Base-by-base conservation (phyloP, 2,888 invertebrate species). In the Eremobia ochroleuca region DNA sequence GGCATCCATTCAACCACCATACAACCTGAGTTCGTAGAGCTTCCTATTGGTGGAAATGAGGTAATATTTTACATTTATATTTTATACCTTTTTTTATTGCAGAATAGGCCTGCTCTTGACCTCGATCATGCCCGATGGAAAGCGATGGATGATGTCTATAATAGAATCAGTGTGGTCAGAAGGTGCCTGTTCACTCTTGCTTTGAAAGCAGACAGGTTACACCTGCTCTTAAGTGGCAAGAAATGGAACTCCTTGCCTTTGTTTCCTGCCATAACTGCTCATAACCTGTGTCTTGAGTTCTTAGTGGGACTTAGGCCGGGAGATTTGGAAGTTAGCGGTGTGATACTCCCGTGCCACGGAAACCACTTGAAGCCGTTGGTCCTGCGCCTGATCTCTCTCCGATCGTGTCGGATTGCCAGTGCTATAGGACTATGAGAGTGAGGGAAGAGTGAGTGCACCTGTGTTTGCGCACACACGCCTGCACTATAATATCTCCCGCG, bases 1-100 rank as follows among this genome's bases (percentile, higher is more conserved):
- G 99, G 99, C 70, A 99, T 99, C 89, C 99, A 99, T 95, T 99
- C 99, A 62, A 99, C 99, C 37, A 99, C 99, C 49, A 99, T 99
- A 93, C 99, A 99, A 93, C 99, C 99, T 0, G 99, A 99, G 96
- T 99, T 99, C 94, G 98, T 99, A 71, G 99, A 99, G 93, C 97
- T 98, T 90, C 98, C 97, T 66, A 93, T 97, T 77, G 96, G 95
- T 77, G 96, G 96, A 31, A 96, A 94, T 82, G 97, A 97, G 93
- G 97, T 96, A 80, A 80, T 25, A 58, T 49, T 28, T 72, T 13
- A 49, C 18, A 46, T 34, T 21, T 31, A 5, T 34, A 49, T 28
- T 31, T 31, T 21, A 34, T 21, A 61, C 3, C 31, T 28, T 28
- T n/a, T 9, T 13, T 55, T 55, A n/a, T 49, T 21, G 21, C 15